A percentile compares a stretch with the other conserved stretches of the same genome.
Conservation (phyloP, 2,113 vertebrate genomes). For the Plecotus auritus region DNA sequence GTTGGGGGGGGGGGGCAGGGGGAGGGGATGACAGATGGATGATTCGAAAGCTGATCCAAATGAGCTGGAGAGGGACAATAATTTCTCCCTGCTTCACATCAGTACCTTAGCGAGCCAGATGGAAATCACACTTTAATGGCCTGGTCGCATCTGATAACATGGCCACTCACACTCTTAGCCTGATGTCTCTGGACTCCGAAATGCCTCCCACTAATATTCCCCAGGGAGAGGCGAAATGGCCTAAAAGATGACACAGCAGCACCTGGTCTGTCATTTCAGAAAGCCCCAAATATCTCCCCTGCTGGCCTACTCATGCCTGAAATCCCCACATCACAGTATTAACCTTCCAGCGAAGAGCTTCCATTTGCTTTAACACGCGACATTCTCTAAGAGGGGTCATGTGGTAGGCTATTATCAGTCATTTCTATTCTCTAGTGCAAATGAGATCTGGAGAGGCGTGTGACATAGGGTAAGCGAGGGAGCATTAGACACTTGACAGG, state of each 20-base stretch:
- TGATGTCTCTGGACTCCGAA: conserved; percentile 5
- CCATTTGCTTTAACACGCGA: background rate
- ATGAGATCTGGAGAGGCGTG: conserved; percentile 14
- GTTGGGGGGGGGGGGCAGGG: background rate
- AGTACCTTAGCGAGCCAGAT: conserved; percentile 4
- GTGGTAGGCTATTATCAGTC: background rate
- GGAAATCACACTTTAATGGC: conserved; percentile 17
- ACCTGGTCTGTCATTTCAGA: background rate
- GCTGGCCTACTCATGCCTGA: background rate
- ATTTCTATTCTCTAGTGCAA: conserved; percentile 12
- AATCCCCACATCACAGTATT: background rate
- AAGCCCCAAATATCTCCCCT: background rate
- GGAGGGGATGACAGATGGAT: background rate
- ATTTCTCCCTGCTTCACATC: conserved; percentile 32
- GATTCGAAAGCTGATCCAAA: conserved; percentile 33
- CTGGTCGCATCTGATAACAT: background rate
- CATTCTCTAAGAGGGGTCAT: background rate
- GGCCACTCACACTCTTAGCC: background rate
- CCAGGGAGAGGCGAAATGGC: background rate
- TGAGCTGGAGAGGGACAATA: conserved; percentile 16
- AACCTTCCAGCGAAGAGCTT: background rate
- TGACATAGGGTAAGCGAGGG: background rate
- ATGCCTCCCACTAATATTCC: background rate
- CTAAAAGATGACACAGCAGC: background rate
- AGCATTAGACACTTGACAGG: background rate